Evolutionary conservation across 2,113 vertebrate genomes (phyloP), one percentile per base, ranked within the genome.

Genomic region (Willisornis vidua): DNA sequence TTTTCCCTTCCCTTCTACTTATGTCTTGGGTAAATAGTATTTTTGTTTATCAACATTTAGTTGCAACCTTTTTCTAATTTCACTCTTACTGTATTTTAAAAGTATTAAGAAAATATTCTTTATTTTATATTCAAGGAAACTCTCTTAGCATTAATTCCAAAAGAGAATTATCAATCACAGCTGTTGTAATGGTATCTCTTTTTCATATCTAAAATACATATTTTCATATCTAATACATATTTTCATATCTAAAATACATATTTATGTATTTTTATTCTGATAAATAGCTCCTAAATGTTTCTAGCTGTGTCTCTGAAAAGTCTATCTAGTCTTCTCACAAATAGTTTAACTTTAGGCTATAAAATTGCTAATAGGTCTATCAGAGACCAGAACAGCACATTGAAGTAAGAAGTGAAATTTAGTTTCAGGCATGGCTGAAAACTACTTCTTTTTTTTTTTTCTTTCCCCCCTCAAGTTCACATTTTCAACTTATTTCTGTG

Each of bases 361-460:
- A 86, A 85, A 95, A 83, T 46, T 59, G n/a, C 14, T 43, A 51
- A 26, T 14, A 45, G 43, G 8, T 55, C 15, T 70, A 41, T 25
- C 15, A 88, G 49, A 91, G 14, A 66, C 6, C 7, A 80, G 26
- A 75, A 71, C 5, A 80, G 6, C 9, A 72, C 2, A 20, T 63
- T 52, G 59, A 63, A 88, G 4, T 57, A 49, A 37, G 19, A 61
- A 71, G 39, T 25, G 67, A 76, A 68, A 67, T 73, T 51, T 59
- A 57, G 25, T 54, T 46, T 89, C n/a, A 65, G 29, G 18, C 65
- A 63, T 33, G 5, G 10, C 33, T 75, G 70, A 74, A 92, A 89
- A 67, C 2, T 1, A n/a, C 14, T 17, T 2, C 1, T 9, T 35
- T 8, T 13, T 2, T 1, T 9, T 35, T 8, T 13, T 23, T 22